Evolutionary conservation across 2,888 invertebrate species (phyloP).

Genomic region (Leptogaster cylindrica): DNA sequence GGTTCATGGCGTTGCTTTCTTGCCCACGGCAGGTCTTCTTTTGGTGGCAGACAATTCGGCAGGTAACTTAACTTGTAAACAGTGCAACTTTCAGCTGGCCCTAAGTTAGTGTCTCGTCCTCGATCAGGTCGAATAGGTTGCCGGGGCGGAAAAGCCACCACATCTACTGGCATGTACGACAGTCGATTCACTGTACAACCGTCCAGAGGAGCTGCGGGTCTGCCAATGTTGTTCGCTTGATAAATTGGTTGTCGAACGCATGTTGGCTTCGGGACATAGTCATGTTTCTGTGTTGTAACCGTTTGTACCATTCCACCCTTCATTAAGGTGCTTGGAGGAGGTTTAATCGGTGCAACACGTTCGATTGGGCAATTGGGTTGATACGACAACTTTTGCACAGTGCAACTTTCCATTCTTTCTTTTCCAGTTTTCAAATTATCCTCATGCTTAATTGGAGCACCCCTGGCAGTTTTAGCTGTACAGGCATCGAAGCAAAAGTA

Average conservation of each 20-base stretch:
- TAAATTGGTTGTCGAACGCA: conserved; percentile 54
- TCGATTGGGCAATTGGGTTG: conserved; percentile 54
- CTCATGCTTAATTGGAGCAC: conserved; percentile 61
- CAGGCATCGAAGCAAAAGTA: conserved; percentile 65
- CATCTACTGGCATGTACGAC: conserved; percentile 58
- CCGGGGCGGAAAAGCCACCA: conserved; percentile 56
- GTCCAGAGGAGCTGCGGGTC: conserved; percentile 55
- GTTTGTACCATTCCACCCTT: conserved; percentile 71
- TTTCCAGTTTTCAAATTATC: conserved; percentile 63
- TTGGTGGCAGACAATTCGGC: conserved; percentile 61
- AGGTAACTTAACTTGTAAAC: conserved; percentile 66
- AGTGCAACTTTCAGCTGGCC: conserved; percentile 57
- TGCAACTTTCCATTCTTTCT: conserved; percentile 65
- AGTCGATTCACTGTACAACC: conserved; percentile 58
- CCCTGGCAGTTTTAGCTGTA: conserved; percentile 51
- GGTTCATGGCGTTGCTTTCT: conserved; percentile 54
- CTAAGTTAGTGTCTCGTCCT: conserved; percentile 50
- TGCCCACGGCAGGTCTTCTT: conserved; percentile 59
- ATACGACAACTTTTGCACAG: conserved; percentile 62
- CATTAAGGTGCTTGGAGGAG: conserved; percentile 54
- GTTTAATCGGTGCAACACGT: conserved; percentile 55
- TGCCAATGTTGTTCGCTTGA: conserved; percentile 52
- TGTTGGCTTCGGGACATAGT: conserved; percentile 71
- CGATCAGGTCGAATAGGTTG: conserved; percentile 50
- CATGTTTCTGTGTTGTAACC: conserved; percentile 75